Conservation (phyloP, 2,888 invertebrate species). For the Drymonia ruficornis region DNA sequence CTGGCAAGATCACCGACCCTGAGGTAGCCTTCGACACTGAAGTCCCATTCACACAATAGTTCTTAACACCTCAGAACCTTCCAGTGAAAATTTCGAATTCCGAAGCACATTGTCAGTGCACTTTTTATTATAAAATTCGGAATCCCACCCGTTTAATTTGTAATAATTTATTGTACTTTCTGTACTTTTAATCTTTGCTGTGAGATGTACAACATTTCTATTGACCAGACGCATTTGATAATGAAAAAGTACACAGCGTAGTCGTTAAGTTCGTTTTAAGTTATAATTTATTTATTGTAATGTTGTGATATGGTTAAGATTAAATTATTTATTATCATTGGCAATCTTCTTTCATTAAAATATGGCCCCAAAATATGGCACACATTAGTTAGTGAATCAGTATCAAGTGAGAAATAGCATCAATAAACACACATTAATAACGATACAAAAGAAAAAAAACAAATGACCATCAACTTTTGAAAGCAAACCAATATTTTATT, state of each 20-base stretch:
- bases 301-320: slow-evolving; percentile 72
- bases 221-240: slow-evolving; percentile 83
- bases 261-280: slow-evolving; percentile 59
- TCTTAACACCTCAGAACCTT: not conserved
- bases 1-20: slow-evolving; percentile 85
- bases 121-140: not conserved
- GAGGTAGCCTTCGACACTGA: slow-evolving; percentile 39
- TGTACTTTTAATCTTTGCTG: slow-evolving; percentile 46
- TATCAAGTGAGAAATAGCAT: too few species aligned
- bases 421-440: too few species aligned
- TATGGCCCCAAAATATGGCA: too few species aligned
- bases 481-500: too few species aligned
- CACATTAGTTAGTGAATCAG: too few species aligned
- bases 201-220: slow-evolving; percentile 39
- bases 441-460: too few species aligned
- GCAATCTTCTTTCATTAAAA: slow-evolving; percentile 28
- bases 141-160: slow-evolving; percentile 33
- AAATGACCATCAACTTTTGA: too few species aligned
- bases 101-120: not conserved
- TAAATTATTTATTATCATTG: slow-evolving; percentile 67
- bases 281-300: slow-evolving; percentile 68
- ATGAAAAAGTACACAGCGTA: slow-evolving; percentile 82
- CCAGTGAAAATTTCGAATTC: not conserved
- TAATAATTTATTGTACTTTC: slow-evolving; percentile 32
- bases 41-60: slow-evolving; percentile 22